Base-by-base conservation (phyloP, 2,113 vertebrate genomes). In the Hippotragus niger region DNA sequence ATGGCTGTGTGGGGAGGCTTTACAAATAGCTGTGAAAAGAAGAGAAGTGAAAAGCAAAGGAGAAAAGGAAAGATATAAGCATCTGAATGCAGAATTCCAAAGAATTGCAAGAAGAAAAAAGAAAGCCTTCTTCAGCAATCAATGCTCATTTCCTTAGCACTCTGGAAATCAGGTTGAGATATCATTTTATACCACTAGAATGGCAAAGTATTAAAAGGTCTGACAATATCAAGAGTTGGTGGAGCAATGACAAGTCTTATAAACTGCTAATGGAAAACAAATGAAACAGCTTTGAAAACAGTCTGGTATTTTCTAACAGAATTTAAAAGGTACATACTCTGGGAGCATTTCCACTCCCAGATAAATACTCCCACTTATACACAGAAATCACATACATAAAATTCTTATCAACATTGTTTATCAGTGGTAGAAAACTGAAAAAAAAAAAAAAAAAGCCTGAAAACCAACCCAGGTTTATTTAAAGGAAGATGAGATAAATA, bases 401-500 rank as follows among this genome's bases (percentile, higher is more conserved):
- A 71, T 78, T 94, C 23, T 84, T 94, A 84, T n/a, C 21, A 64
- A 33, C 15, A 40, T n/a, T 53, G 29, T 57, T 60, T 87, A 57
- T 36, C 53, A 50, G 12, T 23, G n/a, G 57, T 19, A 91, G 57
- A 82, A 86, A 52, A 25, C 40, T 47, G 80, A 4, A 10, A 16
- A 29, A 27, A 78, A 40, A 31, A 58, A 58, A 27, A 67, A 40
- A 23, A 36, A 71, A 36, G 11, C 27, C 76, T 47, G 60, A 84
- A 95, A 94, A 91, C 0, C 13, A 90, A 19, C 9, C 17, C 81
- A 58, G 55, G 71, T 92, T 36, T 93, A 36, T 57, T 36, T 33
- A 95, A 89, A 93, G 31, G 7, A 96, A 90, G 43, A 91, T 74
- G 40, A 25, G 7, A 25, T 93, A 93, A 85, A 93, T 85, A 89